Conservation (phyloP, 2,113 vertebrate genomes). For the Erpornis zantholeuca region DNA sequence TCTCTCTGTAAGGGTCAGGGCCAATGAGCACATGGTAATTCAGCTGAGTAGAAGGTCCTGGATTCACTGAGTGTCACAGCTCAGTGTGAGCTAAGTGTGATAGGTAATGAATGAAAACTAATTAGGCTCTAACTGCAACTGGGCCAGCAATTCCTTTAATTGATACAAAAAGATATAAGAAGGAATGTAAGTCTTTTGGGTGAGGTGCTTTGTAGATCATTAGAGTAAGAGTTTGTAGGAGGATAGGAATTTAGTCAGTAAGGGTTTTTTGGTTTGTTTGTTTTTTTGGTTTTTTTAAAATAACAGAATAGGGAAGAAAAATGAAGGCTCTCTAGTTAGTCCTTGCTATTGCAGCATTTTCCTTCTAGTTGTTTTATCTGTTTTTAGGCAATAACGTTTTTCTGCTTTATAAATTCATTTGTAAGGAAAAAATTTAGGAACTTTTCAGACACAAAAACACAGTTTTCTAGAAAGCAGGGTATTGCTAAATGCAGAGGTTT, state of each 20-base stretch:
- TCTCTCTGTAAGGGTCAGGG: background rate
- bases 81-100: background rate
- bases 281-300: no score
- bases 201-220: accelerated
- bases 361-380: background rate
- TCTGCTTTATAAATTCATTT: background rate
- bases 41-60: background rate
- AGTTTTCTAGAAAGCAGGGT: background rate
- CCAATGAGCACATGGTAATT: background rate
- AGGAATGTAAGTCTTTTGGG: background rate
- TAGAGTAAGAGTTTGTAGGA: background rate
- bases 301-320: background rate
- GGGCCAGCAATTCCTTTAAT: background rate
- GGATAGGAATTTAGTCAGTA: background rate
- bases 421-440: background rate
- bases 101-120: background rate
- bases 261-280: background rate
- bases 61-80: background rate
- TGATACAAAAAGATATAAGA: background rate
- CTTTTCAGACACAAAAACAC: no score
- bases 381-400: background rate
- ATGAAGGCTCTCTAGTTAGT: background rate
- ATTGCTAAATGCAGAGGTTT: background rate
- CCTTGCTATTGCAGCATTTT: background rate
- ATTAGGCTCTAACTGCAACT: background rate